These are phyloP conservation scores for Decapterus maruadsi DNA, from an alignment of 2,797 vertebrate genomes.

Conservation along the genomic window DNA sequence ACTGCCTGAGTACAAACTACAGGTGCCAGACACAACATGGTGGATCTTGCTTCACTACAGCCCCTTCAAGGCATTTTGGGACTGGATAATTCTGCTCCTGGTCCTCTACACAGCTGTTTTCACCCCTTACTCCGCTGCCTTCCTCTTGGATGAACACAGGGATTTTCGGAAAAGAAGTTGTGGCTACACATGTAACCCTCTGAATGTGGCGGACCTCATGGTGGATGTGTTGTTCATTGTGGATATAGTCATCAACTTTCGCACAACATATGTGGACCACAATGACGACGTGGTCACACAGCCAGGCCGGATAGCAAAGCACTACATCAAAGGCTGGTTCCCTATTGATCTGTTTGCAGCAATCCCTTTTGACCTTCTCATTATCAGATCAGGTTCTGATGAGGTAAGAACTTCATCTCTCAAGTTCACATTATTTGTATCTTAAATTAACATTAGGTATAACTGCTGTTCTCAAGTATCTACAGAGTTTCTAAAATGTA, in stretches of 20 bases:
- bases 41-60: conserved; percentile 98
- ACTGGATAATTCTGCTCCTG: conserved; percentile 97
- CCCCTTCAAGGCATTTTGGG: conserved; percentile 97
- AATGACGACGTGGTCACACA: conserved; percentile 96
- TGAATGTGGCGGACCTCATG: conserved; percentile 93
- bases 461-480: neutral
- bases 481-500: neutral
- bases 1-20: conserved; percentile 94
- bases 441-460: neutral
- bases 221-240: conserved; percentile 97
- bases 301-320: conserved; percentile 91
- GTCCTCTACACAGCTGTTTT: conserved; percentile 98
- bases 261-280: conserved; percentile 94
- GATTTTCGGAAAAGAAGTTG: conserved; percentile 87
- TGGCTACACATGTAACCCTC: conserved; percentile 92
- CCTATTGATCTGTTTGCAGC: conserved; percentile 96
- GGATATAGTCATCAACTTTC: conserved; percentile 97
- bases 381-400: conserved; percentile 94
- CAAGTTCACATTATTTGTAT: conserved; percentile 1
- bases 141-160: conserved; percentile 92
- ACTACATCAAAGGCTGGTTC: conserved; percentile 99
- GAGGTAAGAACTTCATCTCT: conserved; percentile 85
- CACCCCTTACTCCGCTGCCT: conserved; percentile 95
- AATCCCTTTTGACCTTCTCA: conserved; percentile 96
- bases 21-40: conserved; percentile 90